A percentile compares a stretch with the other conserved stretches of the same genome.
These are phyloP conservation scores for Spermophilus dauricus DNA, from an alignment of 2,113 vertebrate species.

Conservation along the genomic window DNA sequence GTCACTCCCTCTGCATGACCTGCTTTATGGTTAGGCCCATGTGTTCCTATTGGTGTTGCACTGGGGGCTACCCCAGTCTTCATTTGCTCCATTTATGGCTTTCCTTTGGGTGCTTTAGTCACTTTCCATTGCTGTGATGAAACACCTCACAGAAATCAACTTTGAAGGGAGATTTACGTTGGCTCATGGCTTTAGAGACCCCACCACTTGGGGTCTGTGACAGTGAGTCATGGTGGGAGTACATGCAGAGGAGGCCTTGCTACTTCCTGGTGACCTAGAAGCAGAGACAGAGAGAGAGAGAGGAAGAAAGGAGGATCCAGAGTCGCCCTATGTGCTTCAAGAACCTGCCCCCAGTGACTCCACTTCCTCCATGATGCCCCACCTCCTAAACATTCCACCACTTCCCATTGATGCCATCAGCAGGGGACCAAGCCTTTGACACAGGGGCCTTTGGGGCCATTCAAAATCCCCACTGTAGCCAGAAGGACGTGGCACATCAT, in stretches of 20 bases:
- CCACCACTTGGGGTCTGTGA: background rate
- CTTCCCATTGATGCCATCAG: background rate
- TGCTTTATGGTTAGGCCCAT: background rate
- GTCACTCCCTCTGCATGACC: background rate
- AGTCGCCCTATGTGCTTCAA: background rate
- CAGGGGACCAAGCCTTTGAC: background rate
- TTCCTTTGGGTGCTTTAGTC: background rate
- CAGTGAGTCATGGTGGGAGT: too few relatives aligned
- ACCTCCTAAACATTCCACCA: background rate
- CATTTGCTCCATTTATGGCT: background rate
- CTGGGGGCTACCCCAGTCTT: background rate
- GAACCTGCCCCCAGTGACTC: background rate
- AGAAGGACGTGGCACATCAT: background rate
- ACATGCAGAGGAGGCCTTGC: background rate
- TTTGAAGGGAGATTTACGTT: too few relatives aligned
- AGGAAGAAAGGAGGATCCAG: background rate
- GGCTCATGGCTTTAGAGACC: background rate
- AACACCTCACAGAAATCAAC: background rate
- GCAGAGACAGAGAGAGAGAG: background rate
- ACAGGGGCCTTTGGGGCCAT: background rate
- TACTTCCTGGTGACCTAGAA: background rate
- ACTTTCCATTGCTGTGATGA: background rate
- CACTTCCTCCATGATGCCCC: background rate
- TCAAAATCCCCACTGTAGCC: background rate
- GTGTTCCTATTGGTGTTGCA: background rate